Evolutionary conservation across 1,140 invertebrate genomes (phyloP), one percentile per base, ranked within the genome.

Genomic region (Dendrolimus kikuchii): DNA sequence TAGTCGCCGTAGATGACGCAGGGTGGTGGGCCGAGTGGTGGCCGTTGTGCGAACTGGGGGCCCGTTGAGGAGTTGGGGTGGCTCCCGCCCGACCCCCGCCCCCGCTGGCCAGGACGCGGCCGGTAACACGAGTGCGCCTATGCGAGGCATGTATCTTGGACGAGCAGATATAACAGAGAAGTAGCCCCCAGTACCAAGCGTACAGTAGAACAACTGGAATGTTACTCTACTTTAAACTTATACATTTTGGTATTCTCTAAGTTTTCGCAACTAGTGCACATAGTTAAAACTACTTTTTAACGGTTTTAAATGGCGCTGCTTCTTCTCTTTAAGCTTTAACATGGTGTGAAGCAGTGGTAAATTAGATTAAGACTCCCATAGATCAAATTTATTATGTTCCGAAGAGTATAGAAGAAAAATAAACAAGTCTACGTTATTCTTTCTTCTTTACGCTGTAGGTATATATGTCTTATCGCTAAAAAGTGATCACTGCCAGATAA

Each of bases 91-190:
- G 51, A 59, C 60, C 46, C 46, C 50, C 46, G 40, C 63, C 64
- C 68, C 66, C 65, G 57, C 63, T 70, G 70, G 70, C 70, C 75
- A 65, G 68, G 68, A 74, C 75, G 74, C 77, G 73, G 81, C 77
- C 81, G 81, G 81, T 82, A 82, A 84, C 77, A 81, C 79, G 77
- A 84, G 81, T 82, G 81, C 78, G 78, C 80, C 81, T 85, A 85
- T 85, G 81, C 81, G 81, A 85, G 78, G 80, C 81, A 85, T 85
- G 81, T 85, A 85, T 85, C 81, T 85, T 85, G 81, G 79, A 81
- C 81, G 74, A 75, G 76, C 81, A 81, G 81, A 85, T 85, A 85
- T 83, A 85, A 82, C 81, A 81, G 81, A 81, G 79, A 83, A 85
- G 80, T 85, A 82, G 81, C 81, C 81, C 81, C 81, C 81, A 74